Conservation (phyloP, 2,888 invertebrate genomes). For the Rapana venosa region DNA sequence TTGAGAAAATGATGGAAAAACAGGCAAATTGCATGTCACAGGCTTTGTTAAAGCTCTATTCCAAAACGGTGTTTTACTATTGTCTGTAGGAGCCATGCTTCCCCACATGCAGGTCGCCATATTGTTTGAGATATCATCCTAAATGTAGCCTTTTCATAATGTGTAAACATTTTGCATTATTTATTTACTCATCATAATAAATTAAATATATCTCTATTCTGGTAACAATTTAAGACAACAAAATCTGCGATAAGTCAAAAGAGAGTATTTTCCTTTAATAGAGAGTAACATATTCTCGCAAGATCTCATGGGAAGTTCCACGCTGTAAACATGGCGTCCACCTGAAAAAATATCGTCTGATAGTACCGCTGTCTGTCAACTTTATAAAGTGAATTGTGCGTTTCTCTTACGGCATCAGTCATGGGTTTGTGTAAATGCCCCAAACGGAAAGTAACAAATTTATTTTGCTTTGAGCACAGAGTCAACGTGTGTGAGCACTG, state of each 20-base stretch:
- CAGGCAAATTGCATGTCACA: background rate
- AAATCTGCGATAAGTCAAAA: background rate
- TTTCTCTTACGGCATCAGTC: background rate
- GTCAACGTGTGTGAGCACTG: constrained; percentile 99
- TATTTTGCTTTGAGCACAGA: constrained; percentile 99
- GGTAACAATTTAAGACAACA: background rate
- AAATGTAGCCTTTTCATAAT: too few relatives aligned
- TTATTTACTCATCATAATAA: too few relatives aligned
- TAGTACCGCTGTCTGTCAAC: background rate
- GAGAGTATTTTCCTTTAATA: background rate
- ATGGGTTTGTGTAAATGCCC: constrained; percentile 99
- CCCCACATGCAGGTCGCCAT: constrained; percentile 5
- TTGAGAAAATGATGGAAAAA: constrained; percentile 4
- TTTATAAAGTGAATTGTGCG: background rate
- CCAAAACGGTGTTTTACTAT: constrained; percentile 29
- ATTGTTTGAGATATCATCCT: background rate
- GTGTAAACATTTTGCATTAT: too few relatives aligned
- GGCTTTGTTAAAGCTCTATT: constrained; percentile 21
- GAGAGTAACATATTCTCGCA: constrained; percentile 17
- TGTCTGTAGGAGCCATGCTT: background rate
- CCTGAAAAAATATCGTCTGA: constrained; percentile 8
- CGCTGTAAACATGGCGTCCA: constrained; percentile 49
- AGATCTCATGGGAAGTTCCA: constrained; percentile 10
- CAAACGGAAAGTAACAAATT: constrained; percentile 96
- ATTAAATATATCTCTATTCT: too few relatives aligned